Evolutionary conservation across 2,888 invertebrate species (phyloP).

Genomic region (Euclidia mi): DNA sequence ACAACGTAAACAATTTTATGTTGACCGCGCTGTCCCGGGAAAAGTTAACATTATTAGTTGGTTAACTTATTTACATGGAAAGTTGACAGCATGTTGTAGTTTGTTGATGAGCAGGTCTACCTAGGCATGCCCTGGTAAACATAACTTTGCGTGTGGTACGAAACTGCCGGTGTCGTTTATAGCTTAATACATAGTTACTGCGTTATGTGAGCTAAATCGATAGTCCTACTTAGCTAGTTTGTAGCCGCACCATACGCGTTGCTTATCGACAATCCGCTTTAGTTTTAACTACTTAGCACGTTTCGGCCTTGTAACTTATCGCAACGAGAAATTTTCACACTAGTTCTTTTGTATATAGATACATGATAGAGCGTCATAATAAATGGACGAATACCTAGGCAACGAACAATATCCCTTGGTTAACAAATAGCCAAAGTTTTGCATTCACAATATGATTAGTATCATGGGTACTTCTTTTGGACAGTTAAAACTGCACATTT

Average conservation of each 20-base stretch:
- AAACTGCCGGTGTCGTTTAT: constrained; percentile 51
- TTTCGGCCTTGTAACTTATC: constrained; percentile 48
- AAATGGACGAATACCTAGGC: too few relatives aligned
- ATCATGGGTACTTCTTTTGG: too few relatives aligned
- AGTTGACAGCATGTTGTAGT: constrained; percentile 58
- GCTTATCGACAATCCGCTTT: constrained; percentile 49
- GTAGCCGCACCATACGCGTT: constrained; percentile 47
- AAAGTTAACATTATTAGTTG: constrained; percentile 49
- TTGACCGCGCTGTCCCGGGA: constrained; percentile 41
- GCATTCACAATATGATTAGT: too few relatives aligned
- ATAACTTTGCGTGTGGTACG: constrained; percentile 44
- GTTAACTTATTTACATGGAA: constrained; percentile 59
- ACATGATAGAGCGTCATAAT: too few relatives aligned
- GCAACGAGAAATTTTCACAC: constrained; percentile 21
- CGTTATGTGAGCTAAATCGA: constrained; percentile 61
- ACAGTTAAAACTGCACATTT: too few relatives aligned
- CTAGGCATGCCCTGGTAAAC: constrained; percentile 36
- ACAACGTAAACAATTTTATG: constrained; percentile 60
- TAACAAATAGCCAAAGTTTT: too few relatives aligned
- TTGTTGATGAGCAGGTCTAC: constrained; percentile 48
- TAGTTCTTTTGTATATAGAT: constrained; percentile 6
- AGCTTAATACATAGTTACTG: constrained; percentile 57
- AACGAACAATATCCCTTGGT: too few relatives aligned
- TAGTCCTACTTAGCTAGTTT: constrained; percentile 65
- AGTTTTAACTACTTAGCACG: constrained; percentile 62